These are phyloP conservation scores for Nibea coibor DNA, from an alignment of 2,113 vertebrate genomes.

Conservation along the genomic window DNA sequence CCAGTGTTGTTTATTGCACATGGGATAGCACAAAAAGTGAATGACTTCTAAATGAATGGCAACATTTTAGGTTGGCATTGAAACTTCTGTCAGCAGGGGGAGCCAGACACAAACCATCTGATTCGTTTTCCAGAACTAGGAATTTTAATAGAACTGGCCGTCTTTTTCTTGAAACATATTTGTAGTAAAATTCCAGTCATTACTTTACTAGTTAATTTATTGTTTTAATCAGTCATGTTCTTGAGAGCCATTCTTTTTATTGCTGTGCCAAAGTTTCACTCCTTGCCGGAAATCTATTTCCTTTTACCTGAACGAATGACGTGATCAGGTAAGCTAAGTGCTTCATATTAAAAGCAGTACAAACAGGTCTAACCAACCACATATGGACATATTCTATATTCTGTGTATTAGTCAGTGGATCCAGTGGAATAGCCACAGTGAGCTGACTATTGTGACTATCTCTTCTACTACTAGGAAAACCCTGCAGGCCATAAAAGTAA, in stretches of 20 bases:
- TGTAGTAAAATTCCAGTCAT: no score
- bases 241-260: no score
- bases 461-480: neutral
- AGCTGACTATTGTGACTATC: neutral
- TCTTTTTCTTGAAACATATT: no score
- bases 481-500: neutral
- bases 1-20: neutral
- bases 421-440: neutral
- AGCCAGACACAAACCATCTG: slow-evolving; percentile 42
- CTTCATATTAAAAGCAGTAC: neutral
- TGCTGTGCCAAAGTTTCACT: no score
- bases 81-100: slow-evolving; percentile 69
- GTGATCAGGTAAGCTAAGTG: no score
- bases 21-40: neutral
- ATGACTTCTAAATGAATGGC: neutral
- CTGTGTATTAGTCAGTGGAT: neutral
- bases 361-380: no score
- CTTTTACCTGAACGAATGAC: no score
- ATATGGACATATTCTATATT: no score
- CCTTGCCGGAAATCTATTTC: no score
- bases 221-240: no score
- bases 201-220: no score
- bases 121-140: neutral
- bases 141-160: no score
- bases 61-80: neutral